A percentile compares a stretch with the other conserved stretches of the same genome.
These are phyloP conservation scores for Drosophila virilis DNA, from an alignment of 1,140 invertebrate species.

Conservation along the genomic window DNA sequence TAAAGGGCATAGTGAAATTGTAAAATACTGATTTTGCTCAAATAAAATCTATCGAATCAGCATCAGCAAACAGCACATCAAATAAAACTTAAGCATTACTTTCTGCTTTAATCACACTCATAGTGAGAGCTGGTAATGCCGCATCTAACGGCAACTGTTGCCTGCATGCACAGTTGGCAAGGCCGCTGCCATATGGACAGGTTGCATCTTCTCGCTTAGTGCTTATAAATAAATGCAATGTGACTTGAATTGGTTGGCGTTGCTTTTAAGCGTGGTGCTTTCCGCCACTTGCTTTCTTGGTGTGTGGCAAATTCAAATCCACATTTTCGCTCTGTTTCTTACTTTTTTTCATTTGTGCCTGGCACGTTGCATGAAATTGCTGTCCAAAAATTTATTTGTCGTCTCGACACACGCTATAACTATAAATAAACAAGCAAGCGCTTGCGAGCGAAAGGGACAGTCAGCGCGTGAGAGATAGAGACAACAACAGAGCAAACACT, in stretches of 20 bases:
- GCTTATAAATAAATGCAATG: conserved; percentile 50
- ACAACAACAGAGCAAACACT: not conserved
- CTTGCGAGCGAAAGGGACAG: not conserved
- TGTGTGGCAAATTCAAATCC: conserved; percentile 41
- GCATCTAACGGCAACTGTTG: conserved; percentile 5
- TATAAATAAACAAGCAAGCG: conserved; percentile 48
- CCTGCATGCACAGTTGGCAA: conserved; percentile 22
- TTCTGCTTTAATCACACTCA: not conserved
- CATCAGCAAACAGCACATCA: conserved; percentile 10
- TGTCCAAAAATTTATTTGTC: conserved; percentile 55
- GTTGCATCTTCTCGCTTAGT: not conserved
- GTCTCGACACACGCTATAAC: conserved; percentile 46
- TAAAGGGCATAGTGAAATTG: no score
- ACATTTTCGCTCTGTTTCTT: conserved; percentile 11
- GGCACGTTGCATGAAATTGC: conserved; percentile 49
- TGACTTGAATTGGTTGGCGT: conserved; percentile 14
- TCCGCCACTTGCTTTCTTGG: not conserved
- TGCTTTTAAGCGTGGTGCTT: conserved; percentile 1
- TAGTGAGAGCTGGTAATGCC: not conserved
- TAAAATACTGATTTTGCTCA: no score
- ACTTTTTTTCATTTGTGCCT: conserved; percentile 3
- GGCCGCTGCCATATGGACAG: not conserved
- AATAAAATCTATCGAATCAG: no score
- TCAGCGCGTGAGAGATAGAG: not conserved
- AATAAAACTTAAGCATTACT: conserved; percentile 19